Base-by-base conservation (phyloP, 2,113 vertebrate genomes). In the Thomomys bottae region DNA sequence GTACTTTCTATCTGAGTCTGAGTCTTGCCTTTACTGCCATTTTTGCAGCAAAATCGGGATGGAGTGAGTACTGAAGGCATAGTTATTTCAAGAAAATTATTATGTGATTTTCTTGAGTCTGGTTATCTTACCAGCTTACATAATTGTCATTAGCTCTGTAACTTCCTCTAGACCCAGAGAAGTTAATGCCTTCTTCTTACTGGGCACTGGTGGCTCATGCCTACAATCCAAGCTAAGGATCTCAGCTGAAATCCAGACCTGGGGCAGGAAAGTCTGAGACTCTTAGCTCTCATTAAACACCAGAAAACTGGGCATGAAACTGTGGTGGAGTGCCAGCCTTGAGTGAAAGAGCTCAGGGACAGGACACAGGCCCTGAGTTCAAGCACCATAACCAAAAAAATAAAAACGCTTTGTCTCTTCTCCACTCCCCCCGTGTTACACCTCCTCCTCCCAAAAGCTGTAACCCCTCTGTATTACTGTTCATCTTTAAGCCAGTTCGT, bases 41-140 rank as follows among this genome's bases (percentile, higher is more conserved):
- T 94, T 49, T 85, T 40, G 12, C 42, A 20, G 11, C 79, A 91
- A 84, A 84, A 54, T 28, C 5, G 26, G 36, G 24, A 17, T 10
- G 6, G 12, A 17, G 5, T 87, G 36, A 66, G 14, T 45, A 36
- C n/a, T 49, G 6, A 54, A 79, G 24, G 30, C 32, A 84, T 66
- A 42, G n/a, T 64, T 72, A 80, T 87, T 91, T 67, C 34, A 91
- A 68, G 77, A 8, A 89, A 84, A 76, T 36, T 64, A 76, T 67
- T 67, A 24, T 63, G 34, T 68, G 4, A 2, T 70, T 75, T 64
- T 42, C 45, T 66, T 89, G 34, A 54, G 78, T 75, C 40, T n/a
- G 73, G 14, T 57, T 88, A 17, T 59, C 5, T 18, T n/a, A 10
- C 23, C 40, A 20, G 26, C 67, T 40, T 75, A 45, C 61, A 79